Base-by-base conservation (phyloP, 1,140 invertebrate genomes). In the Lepeophtheirus salmonis region DNA sequence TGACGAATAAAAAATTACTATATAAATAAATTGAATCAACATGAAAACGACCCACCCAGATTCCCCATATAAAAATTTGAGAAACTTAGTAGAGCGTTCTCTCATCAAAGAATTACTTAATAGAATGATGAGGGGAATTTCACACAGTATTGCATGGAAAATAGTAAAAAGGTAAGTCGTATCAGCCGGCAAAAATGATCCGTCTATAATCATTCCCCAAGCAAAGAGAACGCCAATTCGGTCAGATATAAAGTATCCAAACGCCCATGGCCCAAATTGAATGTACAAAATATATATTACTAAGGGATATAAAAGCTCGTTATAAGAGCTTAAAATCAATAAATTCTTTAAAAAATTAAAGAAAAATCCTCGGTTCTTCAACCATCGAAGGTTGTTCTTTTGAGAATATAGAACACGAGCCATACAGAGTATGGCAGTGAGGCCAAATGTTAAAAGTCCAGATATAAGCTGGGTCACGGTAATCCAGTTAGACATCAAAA, bases 261-360 rank as follows among this genome's bases (percentile, higher is more conserved):
- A 4, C 4, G 50, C 50, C 50, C 50, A 52, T 52, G 50, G 50
- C 21, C 50, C 50, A 21, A 52, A 52, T 18, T 22, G n/a, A 22
- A 52, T 52, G 50, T 52, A 52, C 12, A 52, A 16, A 12, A 22
- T 18, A 16, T 16, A 16, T 4, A 52, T 21, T 10, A 52, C 50
- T 4, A 52, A 12, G 50, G 50, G 50, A 52, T 13, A 21, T 4
- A 52, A 21, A 22, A 52, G 30, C 30, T 41, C 30, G 6, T n/a
- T 6, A 41, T 41, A n/a, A 10, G 30, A 41, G 30, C 30, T 41
- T 6, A 41, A n/a, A 41, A 41, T 6, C 6, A 41, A n/a, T 6
- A 41, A 10, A 41, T 41, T 41, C 6, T 41, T n/a, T n/a, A 41
- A 41, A 10, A 10, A n/a, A n/a, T 6, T 41, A 6, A 41, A 41